These are phyloP conservation scores for Papilio polytes DNA, from an alignment of 1,140 invertebrate species.

Conservation along the genomic window DNA sequence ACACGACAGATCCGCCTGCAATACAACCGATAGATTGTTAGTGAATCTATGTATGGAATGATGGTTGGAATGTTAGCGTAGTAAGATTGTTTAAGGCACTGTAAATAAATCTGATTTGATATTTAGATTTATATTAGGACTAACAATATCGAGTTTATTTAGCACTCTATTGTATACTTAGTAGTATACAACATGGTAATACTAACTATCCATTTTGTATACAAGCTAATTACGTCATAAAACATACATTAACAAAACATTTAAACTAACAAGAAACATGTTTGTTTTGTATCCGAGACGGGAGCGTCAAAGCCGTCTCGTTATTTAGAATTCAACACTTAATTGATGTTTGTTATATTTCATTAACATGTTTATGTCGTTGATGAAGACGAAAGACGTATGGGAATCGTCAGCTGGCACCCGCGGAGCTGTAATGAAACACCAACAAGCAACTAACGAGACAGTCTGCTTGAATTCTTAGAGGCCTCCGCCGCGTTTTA, in stretches of 20 bases:
- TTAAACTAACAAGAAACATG: neutral
- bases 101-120: no score
- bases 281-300: neutral
- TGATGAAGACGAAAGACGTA: neutral
- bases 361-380: slow-evolving; percentile 17
- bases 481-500: neutral
- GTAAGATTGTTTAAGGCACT: no score
- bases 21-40: slow-evolving; percentile 45
- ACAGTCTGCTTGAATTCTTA: slow-evolving; percentile 13
- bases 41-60: no score
- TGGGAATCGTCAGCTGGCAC: neutral
- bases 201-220: neutral
- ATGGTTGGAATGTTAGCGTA: no score
- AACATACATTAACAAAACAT: neutral
- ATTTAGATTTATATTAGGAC: no score
- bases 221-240: neutral
- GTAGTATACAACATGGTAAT: neutral
- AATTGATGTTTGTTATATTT: slow-evolving; percentile 20
- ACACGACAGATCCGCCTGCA: slow-evolving; percentile 95
- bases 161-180: neutral
- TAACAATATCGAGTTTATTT: neutral
- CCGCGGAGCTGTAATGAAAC: neutral
- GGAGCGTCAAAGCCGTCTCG: neutral
- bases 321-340: slow-evolving; percentile 9
- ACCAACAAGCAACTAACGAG: slow-evolving; percentile 17